Evolutionary conservation across 2,888 invertebrate species (phyloP).

Genomic region (Desoria tigrina): DNA sequence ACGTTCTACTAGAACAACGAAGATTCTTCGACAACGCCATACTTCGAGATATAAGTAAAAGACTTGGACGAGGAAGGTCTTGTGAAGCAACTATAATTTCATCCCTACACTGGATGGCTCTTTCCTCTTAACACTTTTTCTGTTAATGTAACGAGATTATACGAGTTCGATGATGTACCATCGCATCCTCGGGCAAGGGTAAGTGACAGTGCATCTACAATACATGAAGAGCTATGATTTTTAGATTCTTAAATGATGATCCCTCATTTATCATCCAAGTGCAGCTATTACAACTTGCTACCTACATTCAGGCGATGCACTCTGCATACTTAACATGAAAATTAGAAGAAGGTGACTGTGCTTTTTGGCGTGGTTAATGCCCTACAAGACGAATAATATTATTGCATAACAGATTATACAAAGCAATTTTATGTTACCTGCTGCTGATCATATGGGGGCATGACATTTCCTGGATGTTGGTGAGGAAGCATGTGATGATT

Average conservation of each 20-base stretch:
- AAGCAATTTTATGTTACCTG: constrained; percentile 32
- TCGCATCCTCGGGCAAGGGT: too few relatives aligned
- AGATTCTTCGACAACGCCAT: constrained; percentile 9
- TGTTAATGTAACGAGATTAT: too few relatives aligned
- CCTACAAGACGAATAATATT: neutral
- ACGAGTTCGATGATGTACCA: too few relatives aligned
- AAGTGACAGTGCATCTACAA: too few relatives aligned
- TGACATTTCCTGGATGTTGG: constrained; percentile 48
- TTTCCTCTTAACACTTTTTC: neutral
- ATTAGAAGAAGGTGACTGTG: constrained; percentile 6
- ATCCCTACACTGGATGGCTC: constrained; percentile 7
- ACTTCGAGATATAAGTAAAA: constrained; percentile 1
- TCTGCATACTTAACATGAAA: neutral
- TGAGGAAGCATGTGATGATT: constrained; percentile 48
- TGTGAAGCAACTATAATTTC: neutral
- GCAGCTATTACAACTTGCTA: too few relatives aligned
- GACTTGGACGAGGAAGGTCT: neutral
- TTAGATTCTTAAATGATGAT: too few relatives aligned
- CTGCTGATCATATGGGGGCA: constrained; percentile 51
- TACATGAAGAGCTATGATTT: too few relatives aligned
- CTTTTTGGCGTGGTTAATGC: constrained; percentile 4
- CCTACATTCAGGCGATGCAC: too few relatives aligned
- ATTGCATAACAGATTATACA: neutral
- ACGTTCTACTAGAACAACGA: too few relatives aligned
- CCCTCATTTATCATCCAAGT: too few relatives aligned